A percentile compares a stretch with the other conserved stretches of the same genome.
phyloP scores from a whole-genome alignment of 2,113 vertebrate species.

The Xiphophorus maculatus region DNA sequence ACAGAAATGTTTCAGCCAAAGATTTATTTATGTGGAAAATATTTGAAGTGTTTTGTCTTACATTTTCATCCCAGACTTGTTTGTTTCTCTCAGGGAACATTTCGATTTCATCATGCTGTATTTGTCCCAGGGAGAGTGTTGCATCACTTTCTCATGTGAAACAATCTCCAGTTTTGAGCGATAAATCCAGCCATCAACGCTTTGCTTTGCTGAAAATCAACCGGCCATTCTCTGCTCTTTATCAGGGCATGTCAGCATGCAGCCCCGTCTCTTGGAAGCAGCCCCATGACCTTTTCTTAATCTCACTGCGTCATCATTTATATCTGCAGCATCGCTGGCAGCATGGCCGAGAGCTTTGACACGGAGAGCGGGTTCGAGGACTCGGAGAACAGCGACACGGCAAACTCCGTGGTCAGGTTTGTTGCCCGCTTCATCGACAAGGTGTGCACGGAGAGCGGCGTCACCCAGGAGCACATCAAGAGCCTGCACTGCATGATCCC shows the following conservation, averaged over 20 bases:
- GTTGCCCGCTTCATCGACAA: constrained; percentile 97
- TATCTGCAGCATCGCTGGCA: constrained; percentile 90
- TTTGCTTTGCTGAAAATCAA: constrained; percentile 14
- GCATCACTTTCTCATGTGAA: constrained; percentile 59
- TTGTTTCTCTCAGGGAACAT: constrained; percentile 57
- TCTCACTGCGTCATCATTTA: constrained; percentile 20
- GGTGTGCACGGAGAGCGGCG: constrained; percentile 96
- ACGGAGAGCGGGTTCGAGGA: constrained; percentile 98
- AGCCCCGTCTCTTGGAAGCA: background rate
- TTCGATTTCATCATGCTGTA: constrained; percentile 52
- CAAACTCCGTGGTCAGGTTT: constrained; percentile 92
- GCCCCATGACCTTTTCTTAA: constrained; percentile 24
- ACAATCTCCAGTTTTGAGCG: constrained; percentile 18
- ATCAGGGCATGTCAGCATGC: constrained; percentile 28
- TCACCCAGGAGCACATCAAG: constrained; percentile 98
- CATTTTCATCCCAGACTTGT: constrained; percentile 48
- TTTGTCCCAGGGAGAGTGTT: constrained; percentile 47
- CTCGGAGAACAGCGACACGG: constrained; percentile 92
- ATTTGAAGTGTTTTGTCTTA: constrained; percentile 13
- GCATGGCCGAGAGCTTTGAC: constrained; percentile 97
- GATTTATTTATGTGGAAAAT: constrained; percentile 49
- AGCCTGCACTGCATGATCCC: constrained; percentile 98
- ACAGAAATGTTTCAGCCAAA: constrained; percentile 23
- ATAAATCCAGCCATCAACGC: constrained; percentile 38
- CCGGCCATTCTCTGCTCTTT: constrained; percentile 27